Base-by-base conservation (phyloP, 2,888 invertebrate genomes). In the Euzetes globulus region DNA sequence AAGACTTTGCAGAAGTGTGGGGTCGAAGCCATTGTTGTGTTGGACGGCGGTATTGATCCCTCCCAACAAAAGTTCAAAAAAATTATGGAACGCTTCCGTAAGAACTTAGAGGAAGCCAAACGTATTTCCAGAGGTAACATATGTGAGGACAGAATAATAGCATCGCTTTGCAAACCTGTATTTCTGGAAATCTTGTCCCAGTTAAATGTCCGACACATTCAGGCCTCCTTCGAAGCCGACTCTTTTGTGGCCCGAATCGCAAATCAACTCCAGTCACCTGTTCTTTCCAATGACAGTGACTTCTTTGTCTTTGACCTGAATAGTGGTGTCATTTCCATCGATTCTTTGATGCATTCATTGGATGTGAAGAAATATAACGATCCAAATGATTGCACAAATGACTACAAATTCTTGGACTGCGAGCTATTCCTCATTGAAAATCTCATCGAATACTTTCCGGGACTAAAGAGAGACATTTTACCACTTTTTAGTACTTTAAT, bases 231-330 rank as follows among this genome's bases (percentile, higher is more conserved):
- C 82, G 96, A 97, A 83, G 94, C 94, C 1, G 97, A 97, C 82
- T 88, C 89, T 78, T 90, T 92, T 80, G 88, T 94, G 73, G 94
- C 94, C 0, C 88, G 89, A 0, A 82, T 95, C 78, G 91, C 94
- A 0, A 87, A 88, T 77, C 85, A 87, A 74, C 84, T 93, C 1
- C 85, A 89, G 52, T 94, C 93, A 79, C 94, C 95, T 0, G 89
- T 97, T 1, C 82, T 97, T 4, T 94, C 94, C 80, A 91, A 90
- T 79, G 97, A 97, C 83, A 95, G 95, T 0, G 97, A 97, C 84
- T 97, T 94, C 83, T 94, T 89, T 80, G 89, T 97, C 77, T 92
- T 90, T 82, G 90, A 91, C 83, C 88, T 92, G 0, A 83, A 86
- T 1, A 80, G 78, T 27, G 84, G 84, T 0, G 94, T 92, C 79